phyloP scores from a whole-genome alignment of 1,140 invertebrate species.

The Meloidogyne exigua region DNA sequence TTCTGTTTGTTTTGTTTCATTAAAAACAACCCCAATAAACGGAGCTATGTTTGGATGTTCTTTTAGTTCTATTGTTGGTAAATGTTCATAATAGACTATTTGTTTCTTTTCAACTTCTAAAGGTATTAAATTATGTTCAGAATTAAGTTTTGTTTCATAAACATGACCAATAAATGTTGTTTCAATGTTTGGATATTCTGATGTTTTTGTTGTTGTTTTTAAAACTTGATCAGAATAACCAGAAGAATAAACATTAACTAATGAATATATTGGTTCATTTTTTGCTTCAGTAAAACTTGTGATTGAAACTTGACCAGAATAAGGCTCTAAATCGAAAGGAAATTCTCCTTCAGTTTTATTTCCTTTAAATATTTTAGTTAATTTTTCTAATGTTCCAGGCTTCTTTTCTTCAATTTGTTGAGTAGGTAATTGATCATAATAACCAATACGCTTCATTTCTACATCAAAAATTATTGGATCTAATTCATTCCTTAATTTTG shows the following conservation, averaged over 20 bases:
- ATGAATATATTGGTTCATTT: conserved; percentile 13
- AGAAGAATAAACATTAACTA: conserved; percentile 28
- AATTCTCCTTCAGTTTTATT: conserved; percentile 6
- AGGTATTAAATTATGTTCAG: background rate
- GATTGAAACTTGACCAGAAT: conserved; percentile 5
- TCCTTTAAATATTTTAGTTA: conserved; percentile 21
- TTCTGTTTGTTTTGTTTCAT: background rate
- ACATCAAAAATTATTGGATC: background rate
- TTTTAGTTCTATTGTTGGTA: too few relatives aligned
- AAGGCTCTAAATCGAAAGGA: conserved; percentile 10
- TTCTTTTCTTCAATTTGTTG: background rate
- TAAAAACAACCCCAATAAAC: too few relatives aligned
- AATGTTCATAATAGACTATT: background rate
- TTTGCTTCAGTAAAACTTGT: conserved; percentile 11
- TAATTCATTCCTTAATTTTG: background rate
- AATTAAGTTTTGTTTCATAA: background rate
- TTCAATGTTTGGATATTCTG: background rate
- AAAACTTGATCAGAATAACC: conserved; percentile 34
- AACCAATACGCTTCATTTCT: background rate
- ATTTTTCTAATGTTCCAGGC: conserved; percentile 9
- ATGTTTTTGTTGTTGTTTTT: too few relatives aligned
- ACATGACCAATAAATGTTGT: background rate
- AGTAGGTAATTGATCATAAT: background rate
- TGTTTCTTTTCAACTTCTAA: background rate
- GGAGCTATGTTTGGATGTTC: too few relatives aligned